phyloP scores from a whole-genome alignment of 2,113 vertebrate species.

The Solea senegalensis region DNA sequence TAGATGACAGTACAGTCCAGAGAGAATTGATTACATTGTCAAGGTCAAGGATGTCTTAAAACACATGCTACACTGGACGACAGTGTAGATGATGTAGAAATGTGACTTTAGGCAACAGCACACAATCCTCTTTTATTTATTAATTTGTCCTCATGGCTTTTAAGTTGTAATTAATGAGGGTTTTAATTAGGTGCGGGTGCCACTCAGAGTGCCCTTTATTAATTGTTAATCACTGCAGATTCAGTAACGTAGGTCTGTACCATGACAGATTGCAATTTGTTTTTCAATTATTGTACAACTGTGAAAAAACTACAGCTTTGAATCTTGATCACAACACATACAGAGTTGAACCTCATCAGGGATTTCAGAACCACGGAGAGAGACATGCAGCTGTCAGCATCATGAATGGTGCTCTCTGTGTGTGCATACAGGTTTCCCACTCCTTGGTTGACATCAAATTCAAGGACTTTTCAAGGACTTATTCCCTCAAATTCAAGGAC shows the following conservation, averaged over 20 bases:
- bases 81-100: neutral
- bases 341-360: constrained; percentile 50
- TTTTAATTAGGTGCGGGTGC: constrained; percentile 8
- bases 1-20: neutral
- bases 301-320: neutral
- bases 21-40: constrained; percentile 14
- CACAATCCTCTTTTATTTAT: neutral
- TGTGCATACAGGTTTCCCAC: neutral
- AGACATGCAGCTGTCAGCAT: constrained; percentile 44
- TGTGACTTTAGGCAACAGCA: neutral
- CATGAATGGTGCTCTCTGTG: neutral
- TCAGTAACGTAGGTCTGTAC: neutral
- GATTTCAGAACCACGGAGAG: constrained; percentile 79
- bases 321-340: constrained; percentile 7
- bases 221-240: neutral
- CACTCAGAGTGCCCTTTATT: neutral
- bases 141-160: neutral
- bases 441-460: too few relatives aligned
- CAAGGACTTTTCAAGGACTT: too few relatives aligned
- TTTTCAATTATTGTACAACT: neutral
- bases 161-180: neutral
- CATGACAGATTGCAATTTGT: too few relatives aligned
- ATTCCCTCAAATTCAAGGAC: too few relatives aligned
- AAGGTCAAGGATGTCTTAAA: constrained; percentile 18
- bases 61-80: neutral